Evolutionary conservation across 2,888 invertebrate species (phyloP).

Genomic region (Pegoplata infirma): DNA sequence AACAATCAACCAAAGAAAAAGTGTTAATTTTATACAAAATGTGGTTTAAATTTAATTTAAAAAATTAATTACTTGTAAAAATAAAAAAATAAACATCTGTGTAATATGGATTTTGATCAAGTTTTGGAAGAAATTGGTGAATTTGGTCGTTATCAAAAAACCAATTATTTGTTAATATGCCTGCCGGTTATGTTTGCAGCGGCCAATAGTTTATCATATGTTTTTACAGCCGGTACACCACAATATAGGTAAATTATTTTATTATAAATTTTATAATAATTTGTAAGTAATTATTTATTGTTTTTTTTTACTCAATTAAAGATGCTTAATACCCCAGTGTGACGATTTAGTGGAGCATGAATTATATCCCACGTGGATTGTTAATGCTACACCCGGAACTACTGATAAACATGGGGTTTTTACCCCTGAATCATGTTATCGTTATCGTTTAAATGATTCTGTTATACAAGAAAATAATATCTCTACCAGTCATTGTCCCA

Average conservation of each 20-base stretch:
- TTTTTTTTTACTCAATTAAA: conserved; percentile 64
- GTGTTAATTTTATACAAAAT: background rate
- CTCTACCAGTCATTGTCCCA: conserved; percentile 69
- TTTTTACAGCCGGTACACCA: conserved; percentile 82
- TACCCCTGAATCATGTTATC: conserved; percentile 72
- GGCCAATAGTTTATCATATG: conserved; percentile 82
- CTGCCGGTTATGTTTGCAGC: conserved; percentile 81
- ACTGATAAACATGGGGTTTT: conserved; percentile 70
- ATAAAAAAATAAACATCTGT: background rate
- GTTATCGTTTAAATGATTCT: conserved; percentile 67
- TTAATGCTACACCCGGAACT: conserved; percentile 78
- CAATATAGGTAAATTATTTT: conserved; percentile 80
- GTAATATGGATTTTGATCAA: conserved; percentile 81
- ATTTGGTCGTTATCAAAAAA: conserved; percentile 81
- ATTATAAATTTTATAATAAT: background rate
- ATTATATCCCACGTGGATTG: conserved; percentile 77
- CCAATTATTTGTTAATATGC: conserved; percentile 80
- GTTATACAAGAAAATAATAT: background rate
- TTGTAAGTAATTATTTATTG: no score
- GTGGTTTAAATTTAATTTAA: background rate
- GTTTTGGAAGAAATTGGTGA: conserved; percentile 82
- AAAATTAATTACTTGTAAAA: background rate
- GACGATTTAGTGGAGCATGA: conserved; percentile 72
- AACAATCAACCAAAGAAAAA: background rate
- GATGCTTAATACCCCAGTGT: conserved; percentile 81